A percentile compares a stretch with the other conserved stretches of the same genome.
phyloP scores from a whole-genome alignment of 2,797 vertebrate species.

The Poecile montanus region DNA sequence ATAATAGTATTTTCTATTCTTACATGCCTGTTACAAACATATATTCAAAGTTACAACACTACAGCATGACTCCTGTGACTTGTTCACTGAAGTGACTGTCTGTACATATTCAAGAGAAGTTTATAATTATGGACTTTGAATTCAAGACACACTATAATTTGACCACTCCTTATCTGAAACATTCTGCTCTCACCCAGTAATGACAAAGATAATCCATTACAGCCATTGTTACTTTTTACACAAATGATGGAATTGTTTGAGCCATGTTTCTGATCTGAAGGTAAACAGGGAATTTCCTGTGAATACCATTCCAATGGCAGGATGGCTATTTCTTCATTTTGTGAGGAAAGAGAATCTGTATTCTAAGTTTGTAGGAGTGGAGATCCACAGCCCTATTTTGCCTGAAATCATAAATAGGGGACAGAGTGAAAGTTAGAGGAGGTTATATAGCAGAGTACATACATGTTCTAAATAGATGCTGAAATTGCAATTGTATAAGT shows the following conservation, averaged over 20 bases:
- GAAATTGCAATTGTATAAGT: background rate
- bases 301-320: background rate
- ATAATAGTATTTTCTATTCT: background rate
- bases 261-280: background rate
- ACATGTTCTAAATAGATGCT: background rate
- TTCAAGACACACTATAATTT: background rate
- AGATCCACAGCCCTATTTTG: background rate
- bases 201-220: background rate
- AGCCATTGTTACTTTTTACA: background rate
- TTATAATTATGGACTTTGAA: background rate
- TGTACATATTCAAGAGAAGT: background rate
- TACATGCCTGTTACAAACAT: background rate
- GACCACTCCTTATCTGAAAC: background rate
- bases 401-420: background rate
- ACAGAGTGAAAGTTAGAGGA: background rate
- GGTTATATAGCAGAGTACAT: background rate
- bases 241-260: rapidly evolving
- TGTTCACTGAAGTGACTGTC: background rate
- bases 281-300: background rate
- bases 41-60: background rate
- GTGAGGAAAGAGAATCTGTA: background rate
- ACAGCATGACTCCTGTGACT: rapidly evolving
- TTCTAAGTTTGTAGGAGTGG: background rate
- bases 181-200: background rate
- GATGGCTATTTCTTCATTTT: background rate